These are phyloP conservation scores for Hylaeus anthracinus DNA, from an alignment of 1,140 invertebrate species.

Conservation along the genomic window DNA sequence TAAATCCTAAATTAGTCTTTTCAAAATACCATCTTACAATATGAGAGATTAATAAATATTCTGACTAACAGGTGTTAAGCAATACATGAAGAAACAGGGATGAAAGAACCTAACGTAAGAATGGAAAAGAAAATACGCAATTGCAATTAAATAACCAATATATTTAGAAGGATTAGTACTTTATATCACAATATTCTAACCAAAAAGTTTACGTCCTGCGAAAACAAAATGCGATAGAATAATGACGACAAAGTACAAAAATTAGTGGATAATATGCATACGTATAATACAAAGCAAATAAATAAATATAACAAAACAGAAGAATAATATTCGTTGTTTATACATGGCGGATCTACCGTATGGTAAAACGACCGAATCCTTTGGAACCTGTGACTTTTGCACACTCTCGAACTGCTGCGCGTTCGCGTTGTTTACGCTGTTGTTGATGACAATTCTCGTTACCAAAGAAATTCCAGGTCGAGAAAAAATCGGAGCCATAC, in stretches of 20 bases:
- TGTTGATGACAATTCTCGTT: constrained; percentile 19
- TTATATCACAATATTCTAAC: too few species aligned
- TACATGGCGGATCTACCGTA: not conserved
- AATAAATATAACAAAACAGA: not conserved
- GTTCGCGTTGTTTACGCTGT: not conserved
- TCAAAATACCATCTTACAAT: too few species aligned
- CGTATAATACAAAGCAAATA: not conserved
- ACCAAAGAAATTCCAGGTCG: constrained; percentile 70
- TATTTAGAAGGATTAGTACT: too few species aligned
- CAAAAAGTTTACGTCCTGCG: not conserved
- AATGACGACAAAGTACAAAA: not conserved
- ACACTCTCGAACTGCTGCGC: rapidly evolving
- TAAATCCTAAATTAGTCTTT: too few species aligned
- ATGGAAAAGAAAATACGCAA: too few species aligned
- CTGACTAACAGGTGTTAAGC: too few species aligned
- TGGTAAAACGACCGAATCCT: not conserved
- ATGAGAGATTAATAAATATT: too few species aligned
- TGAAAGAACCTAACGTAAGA: too few species aligned
- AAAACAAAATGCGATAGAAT: not conserved
- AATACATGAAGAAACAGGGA: too few species aligned
- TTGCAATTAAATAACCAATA: too few species aligned
- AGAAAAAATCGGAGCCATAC: constrained; percentile 38
- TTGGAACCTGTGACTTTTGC: too few species aligned
- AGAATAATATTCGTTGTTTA: not conserved
- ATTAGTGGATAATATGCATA: not conserved